Evolutionary conservation across 2,113 vertebrate species (phyloP).

Genomic region (Lepus timidus): DNA sequence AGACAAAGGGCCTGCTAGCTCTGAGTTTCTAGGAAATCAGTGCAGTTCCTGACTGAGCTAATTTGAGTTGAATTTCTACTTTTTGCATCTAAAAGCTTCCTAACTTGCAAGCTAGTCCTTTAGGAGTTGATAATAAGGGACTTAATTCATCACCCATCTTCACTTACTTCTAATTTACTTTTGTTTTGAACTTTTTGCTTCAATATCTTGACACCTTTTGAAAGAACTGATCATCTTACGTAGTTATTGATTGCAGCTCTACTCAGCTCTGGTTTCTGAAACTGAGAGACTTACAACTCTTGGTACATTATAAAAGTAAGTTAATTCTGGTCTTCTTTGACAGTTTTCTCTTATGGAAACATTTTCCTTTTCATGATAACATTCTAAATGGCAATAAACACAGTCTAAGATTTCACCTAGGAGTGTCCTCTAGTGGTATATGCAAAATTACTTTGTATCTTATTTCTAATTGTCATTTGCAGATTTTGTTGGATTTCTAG

Average conservation of each 20-base stretch:
- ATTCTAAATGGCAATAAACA: background rate
- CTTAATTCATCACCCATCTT: background rate
- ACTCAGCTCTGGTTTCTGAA: background rate
- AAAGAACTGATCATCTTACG: background rate
- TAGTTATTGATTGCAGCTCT: background rate
- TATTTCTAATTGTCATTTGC: background rate
- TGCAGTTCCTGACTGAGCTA: background rate
- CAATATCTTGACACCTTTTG: background rate
- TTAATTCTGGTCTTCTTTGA: background rate
- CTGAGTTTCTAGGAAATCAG: background rate
- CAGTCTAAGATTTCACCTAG: background rate
- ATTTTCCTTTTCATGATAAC: background rate
- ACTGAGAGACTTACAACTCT: background rate
- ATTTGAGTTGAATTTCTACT: background rate
- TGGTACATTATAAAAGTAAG: background rate
- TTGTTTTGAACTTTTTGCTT: background rate
- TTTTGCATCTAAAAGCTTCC: background rate
- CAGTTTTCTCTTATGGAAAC: background rate
- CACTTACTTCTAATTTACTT: background rate
- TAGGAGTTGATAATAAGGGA: background rate
- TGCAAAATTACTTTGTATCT: conserved; percentile 19
- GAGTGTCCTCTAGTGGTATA: background rate
- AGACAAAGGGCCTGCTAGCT: background rate
- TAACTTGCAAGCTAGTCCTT: background rate
- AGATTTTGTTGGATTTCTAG: background rate